A percentile compares a stretch with the other conserved stretches of the same genome.
Conservation (phyloP, 2,888 invertebrate species). For the Macrosoma leucophasiata region DNA sequence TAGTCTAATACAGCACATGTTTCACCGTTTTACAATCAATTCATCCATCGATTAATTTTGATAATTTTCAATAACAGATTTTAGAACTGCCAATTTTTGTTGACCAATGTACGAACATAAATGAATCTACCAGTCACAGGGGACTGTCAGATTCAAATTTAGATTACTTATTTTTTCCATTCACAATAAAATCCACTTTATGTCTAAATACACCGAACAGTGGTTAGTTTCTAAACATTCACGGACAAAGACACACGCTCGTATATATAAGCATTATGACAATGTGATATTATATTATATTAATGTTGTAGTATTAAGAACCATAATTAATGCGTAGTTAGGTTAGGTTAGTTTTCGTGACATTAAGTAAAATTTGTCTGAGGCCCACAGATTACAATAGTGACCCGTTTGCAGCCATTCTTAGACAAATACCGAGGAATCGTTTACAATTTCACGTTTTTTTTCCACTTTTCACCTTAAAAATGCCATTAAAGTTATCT, state of each 20-base stretch:
- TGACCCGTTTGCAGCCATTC: conserved; percentile 64
- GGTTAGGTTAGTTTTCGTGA: conserved; percentile 67
- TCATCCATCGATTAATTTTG: conserved; percentile 62
- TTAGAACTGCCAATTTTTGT: conserved; percentile 57
- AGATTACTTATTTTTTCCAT: conserved; percentile 48
- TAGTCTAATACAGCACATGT: conserved; percentile 55
- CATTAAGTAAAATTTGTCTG: conserved; percentile 57
- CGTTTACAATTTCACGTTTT: conserved; percentile 46
- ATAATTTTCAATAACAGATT: conserved; percentile 43
- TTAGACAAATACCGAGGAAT: conserved; percentile 72
- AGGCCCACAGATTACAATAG: conserved; percentile 75
- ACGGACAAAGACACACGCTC: conserved; percentile 77
- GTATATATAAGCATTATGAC: conserved; percentile 76
- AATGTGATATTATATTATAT: conserved; percentile 73
- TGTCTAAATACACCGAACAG: conserved; percentile 70
- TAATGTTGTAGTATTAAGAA: conserved; percentile 70
- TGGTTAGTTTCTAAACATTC: conserved; percentile 71
- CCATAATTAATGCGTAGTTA: conserved; percentile 72
- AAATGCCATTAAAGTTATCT: conserved; percentile 68
- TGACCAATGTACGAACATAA: conserved; percentile 52
- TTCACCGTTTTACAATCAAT: conserved; percentile 51
- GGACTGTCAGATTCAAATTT: conserved; percentile 43
- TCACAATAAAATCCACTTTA: conserved; percentile 57
- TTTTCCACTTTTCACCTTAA: conserved; percentile 58
- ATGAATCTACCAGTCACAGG: conserved; percentile 33